Percentiles rank a stretch among this genome's conserved stretches.
Evolutionary conservation across 2,797 vertebrate genomes (phyloP).

Genomic region (Poecilia velifera): DNA sequence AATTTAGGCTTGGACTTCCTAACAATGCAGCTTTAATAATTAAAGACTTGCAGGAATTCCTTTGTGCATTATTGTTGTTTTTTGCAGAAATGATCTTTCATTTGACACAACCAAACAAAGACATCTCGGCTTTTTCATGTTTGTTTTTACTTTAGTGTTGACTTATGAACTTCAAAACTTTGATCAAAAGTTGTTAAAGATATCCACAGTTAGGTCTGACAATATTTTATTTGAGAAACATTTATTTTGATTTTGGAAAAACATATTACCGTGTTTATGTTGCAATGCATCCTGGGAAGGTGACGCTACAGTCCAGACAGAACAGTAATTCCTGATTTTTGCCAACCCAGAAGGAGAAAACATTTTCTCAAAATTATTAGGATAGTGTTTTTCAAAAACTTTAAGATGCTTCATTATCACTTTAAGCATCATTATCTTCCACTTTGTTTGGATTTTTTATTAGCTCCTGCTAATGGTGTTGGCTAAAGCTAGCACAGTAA

Average conservation of each 20-base stretch:
- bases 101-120: not conserved
- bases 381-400: no score
- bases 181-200: not conserved
- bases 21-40: not conserved
- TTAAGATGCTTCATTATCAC: no score
- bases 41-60: not conserved
- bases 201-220: not conserved
- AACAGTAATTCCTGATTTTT: no score
- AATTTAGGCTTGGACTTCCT: not conserved
- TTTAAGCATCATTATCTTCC: no score
- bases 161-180: not conserved
- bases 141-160: not conserved
- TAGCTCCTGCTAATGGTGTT: no score
- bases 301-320: no score
- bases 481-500: no score
- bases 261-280: not conserved
- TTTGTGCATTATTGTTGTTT: not conserved
- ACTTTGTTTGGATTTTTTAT: no score
- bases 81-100: not conserved
- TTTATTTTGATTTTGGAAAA: not conserved
- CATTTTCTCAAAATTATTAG: no score
- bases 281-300: not conserved
- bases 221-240: not conserved
- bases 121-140: not conserved
- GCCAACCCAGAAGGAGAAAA: no score